Conservation (phyloP, 2,888 invertebrate genomes). For the Harmothoe impar region DNA sequence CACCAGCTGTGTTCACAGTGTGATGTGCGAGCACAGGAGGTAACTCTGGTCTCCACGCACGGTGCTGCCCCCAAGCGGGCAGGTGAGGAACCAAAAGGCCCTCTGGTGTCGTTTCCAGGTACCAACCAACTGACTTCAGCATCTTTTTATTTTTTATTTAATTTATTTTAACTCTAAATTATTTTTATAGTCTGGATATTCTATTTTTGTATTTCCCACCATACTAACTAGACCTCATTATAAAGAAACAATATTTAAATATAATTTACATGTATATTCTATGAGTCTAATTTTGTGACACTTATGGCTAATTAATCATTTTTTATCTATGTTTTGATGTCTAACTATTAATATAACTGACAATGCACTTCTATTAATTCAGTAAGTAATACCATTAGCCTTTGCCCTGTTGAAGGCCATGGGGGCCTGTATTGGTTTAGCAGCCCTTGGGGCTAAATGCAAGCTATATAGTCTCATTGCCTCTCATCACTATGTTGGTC, state of each 20-base stretch:
- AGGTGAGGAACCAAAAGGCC: neutral
- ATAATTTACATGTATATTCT: too few relatives aligned
- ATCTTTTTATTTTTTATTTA: neutral
- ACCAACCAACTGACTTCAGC: neutral
- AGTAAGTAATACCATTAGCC: too few relatives aligned
- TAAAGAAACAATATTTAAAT: too few relatives aligned
- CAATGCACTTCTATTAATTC: too few relatives aligned
- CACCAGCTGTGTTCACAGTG: constrained; percentile 83
- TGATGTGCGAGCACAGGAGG: constrained; percentile 85
- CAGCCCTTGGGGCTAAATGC: too few relatives aligned
- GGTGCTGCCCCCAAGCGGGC: neutral
- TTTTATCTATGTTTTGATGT: too few relatives aligned
- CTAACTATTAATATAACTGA: too few relatives aligned
- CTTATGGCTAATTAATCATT: too few relatives aligned
- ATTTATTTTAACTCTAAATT: neutral
- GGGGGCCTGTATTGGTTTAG: too few relatives aligned
- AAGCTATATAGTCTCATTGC: too few relatives aligned
- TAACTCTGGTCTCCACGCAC: constrained; percentile 51
- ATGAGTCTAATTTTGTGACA: too few relatives aligned
- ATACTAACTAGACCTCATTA: neutral
- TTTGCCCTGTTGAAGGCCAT: too few relatives aligned
- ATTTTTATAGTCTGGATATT: neutral
- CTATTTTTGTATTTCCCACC: neutral
- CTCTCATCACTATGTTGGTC: neutral
- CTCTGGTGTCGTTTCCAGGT: neutral